These are phyloP conservation scores for Solen grandis DNA, from an alignment of 1,140 invertebrate genomes.

Conservation along the genomic window DNA sequence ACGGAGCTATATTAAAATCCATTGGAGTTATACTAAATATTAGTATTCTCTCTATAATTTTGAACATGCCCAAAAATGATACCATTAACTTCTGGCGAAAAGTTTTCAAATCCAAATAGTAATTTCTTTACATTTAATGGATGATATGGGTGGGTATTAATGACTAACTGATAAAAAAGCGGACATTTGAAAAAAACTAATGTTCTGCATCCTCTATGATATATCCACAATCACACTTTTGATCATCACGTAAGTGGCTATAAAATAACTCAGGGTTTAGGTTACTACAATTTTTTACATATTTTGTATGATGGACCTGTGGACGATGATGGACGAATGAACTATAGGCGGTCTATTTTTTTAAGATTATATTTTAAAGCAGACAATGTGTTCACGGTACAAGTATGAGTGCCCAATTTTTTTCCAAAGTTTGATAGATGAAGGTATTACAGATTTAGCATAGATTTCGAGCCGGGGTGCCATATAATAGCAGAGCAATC, in stretches of 20 bases:
- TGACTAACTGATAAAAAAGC: background rate
- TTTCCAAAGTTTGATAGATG: slow-evolving; percentile 10
- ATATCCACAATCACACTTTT: no score
- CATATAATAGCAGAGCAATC: no score
- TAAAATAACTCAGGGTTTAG: background rate
- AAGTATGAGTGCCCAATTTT: slow-evolving; percentile 5
- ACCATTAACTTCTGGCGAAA: background rate
- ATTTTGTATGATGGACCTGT: no score
- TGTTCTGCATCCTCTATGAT: background rate
- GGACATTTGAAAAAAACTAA: slow-evolving; percentile 18
- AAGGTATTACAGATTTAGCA: slow-evolving; percentile 15
- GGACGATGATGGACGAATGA: no score
- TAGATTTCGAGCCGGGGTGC: slow-evolving; percentile 5
- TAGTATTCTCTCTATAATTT: background rate
- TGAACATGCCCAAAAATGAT: slow-evolving; percentile 4
- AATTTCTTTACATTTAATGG: slow-evolving; percentile 2
- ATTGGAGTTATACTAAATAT: no score
- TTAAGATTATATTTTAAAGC: slow-evolving; percentile 17
- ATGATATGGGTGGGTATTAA: background rate
- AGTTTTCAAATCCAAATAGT: no score
- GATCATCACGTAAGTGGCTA: background rate
- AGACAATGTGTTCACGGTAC: background rate
- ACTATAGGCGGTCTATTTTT: slow-evolving; percentile 8
- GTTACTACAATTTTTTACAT: no score
- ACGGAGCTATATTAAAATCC: no score